Evolutionary conservation across 2,888 invertebrate genomes (phyloP), one percentile per base, ranked within the genome.

Genomic region (Thumatha senex): DNA sequence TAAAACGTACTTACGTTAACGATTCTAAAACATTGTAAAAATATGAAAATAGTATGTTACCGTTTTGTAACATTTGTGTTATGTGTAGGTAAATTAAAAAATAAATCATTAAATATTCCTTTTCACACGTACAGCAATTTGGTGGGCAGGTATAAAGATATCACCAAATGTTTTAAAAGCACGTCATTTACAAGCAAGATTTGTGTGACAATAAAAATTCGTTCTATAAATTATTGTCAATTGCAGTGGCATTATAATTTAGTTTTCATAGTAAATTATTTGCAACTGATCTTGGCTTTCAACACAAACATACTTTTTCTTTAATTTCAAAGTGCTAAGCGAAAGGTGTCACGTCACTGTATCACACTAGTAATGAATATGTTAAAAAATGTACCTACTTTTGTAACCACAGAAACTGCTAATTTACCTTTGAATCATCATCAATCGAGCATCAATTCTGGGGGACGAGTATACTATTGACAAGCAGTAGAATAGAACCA

Each of bases 181-280:
- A 41, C 35, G 15, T 47, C 40, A 35, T 47, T 40, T 34, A 29
- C 8, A 33, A n/a, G 12, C 33, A 15, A 11, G 33, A 31, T 34
- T 36, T 43, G 15, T 43, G 15, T 12, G 15, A 35, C 34, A 47
- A 47, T 11, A 40, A 30, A 29, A 11, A 48, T 48, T 48, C 30
- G 14, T 18, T 14, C n/a, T 30, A 48, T 36, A 48, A 43, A 38
- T 12, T 38, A 48, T 48, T 42, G 38, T 39, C 48, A 41, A 48
- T 48, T 48, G 41, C 18, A 48, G 18, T 48, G 42, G 42, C 48
- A 48, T 42, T 42, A 48, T 48, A 48, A 42, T 48, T 48, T 42
- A 43, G 38, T 42, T 48, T 48, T 31, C 31, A 48, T 31, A 43
- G 31, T 48, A 43, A 48, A 48, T 48, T 24, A 48, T 43, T 48